Evolutionary conservation across 2,113 vertebrate genomes (phyloP).

Genomic region (Centropristis striata): DNA sequence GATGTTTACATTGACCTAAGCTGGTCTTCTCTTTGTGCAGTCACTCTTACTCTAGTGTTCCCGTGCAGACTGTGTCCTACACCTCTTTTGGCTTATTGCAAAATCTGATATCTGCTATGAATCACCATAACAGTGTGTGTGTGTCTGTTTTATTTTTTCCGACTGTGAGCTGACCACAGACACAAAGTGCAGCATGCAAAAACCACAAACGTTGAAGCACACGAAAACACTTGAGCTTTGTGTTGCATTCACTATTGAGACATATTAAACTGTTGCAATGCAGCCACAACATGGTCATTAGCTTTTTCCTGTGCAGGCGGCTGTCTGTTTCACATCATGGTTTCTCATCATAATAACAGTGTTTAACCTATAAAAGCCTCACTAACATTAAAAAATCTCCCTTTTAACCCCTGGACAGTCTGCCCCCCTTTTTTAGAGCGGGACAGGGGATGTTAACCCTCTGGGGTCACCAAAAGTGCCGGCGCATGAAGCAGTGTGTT

Average conservation of each 20-base stretch:
- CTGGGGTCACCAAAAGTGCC: too few relatives aligned
- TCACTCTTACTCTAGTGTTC: conserved; percentile 19
- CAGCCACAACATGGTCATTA: conserved; percentile 4
- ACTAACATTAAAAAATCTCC: background rate
- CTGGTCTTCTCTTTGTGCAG: conserved; percentile 51
- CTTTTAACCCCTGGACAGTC: background rate
- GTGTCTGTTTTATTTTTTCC: conserved; percentile 28
- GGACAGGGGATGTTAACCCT: too few relatives aligned
- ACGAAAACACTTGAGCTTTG: conserved; percentile 30
- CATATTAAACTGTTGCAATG: conserved; percentile 14
- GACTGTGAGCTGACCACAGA: conserved; percentile 51
- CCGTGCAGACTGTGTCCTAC: conserved; percentile 24
- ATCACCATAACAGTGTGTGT: conserved; percentile 16
- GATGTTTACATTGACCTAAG: conserved; percentile 59
- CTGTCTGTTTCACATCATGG: conserved; percentile 7
- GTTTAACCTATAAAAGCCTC: conserved; percentile 6
- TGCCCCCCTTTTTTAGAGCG: too few relatives aligned
- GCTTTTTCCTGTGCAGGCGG: conserved; percentile 12
- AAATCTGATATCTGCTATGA: conserved; percentile 40
- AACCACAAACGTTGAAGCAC: conserved; percentile 25
- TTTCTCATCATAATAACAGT: too few relatives aligned
- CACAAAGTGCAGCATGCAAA: conserved; percentile 18
- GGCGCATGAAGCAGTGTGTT: too few relatives aligned
- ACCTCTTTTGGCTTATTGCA: conserved; percentile 17
- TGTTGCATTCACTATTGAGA: conserved; percentile 28